Base-by-base conservation (phyloP, 2,888 invertebrate species). In the Eristalis pertinax region DNA sequence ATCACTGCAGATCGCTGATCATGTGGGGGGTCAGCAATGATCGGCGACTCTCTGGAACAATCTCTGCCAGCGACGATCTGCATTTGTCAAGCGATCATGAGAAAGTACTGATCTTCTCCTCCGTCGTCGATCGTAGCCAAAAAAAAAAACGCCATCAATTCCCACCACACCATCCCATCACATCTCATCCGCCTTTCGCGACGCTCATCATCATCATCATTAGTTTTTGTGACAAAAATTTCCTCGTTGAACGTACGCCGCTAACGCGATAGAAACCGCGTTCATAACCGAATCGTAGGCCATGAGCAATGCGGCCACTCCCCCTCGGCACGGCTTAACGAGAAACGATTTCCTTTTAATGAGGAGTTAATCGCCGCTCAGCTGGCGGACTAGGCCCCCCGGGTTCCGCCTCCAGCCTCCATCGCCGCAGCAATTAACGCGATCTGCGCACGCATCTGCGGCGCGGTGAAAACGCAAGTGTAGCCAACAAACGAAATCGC, bases 401-500 rank as follows among this genome's bases (percentile, higher is more conserved):
- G n/a, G n/a, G 43, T n/a, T n/a, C 43, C 43, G 15, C 43, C 19
- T 8, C 19, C 50, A 50, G 15, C 8, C 50, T 19, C 50, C 60
- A 43, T 41, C 19, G n/a, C 43, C 56, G 69, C 56, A 38, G 63
- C 62, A 77, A 63, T 70, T 69, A 69, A 63, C 56, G 19, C 77
- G 38, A 35, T 78, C 77, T 63, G 50, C 69, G 26, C 77, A 69
- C 50, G 32, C 50, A 32, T 32, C 32, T 32, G 32, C 32, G 24
- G 29, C 77, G 64, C 41, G 41, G 79, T 73, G 73, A 80, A 78
- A 80, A 74, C 68, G 68, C 63, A 68, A 67, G 74, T 75, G 74
- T 68, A 19, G 4, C 74, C 19, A 68, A 63, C 80, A 74, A 50
- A 69, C 63, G 68, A 74, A 81, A 81, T 68, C 80, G 80, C 60